Evolutionary conservation across 2,113 vertebrate genomes (phyloP).

Genomic region (Todiramphus saurophagus): DNA sequence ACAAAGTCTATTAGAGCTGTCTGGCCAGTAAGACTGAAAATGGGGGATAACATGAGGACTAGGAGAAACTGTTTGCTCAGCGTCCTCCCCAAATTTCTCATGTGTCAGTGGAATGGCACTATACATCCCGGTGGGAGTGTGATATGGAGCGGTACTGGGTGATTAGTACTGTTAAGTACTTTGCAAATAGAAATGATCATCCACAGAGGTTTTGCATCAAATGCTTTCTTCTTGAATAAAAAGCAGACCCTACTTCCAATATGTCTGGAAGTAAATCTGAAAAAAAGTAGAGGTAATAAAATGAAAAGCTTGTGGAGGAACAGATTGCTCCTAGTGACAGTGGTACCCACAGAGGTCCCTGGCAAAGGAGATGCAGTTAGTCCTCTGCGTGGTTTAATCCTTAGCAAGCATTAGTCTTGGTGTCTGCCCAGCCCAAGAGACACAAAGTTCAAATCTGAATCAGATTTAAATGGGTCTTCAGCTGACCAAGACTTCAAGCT

Average conservation of each 20-base stretch:
- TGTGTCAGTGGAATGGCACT: not conserved
- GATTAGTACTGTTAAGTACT: not conserved
- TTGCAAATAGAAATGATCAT: not conserved
- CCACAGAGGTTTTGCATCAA: not conserved
- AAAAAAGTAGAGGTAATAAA: not conserved
- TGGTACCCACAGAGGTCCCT: not conserved
- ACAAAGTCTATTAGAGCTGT: not conserved
- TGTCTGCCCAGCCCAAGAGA: not conserved
- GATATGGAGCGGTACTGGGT: not conserved
- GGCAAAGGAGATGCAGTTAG: not conserved
- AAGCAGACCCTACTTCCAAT: not conserved
- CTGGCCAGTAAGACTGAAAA: not conserved
- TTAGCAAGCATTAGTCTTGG: not conserved
- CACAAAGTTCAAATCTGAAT: not conserved
- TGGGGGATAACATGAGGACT: not conserved
- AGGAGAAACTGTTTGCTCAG: not conserved
- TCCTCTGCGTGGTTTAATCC: not conserved
- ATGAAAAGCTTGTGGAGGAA: not conserved
- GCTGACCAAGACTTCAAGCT: not conserved
- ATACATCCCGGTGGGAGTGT: too few relatives aligned
- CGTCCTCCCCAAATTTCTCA: not conserved
- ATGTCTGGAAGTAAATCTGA: not conserved
- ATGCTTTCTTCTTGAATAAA: not conserved
- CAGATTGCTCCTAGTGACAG: not conserved
- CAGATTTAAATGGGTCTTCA: not conserved